phyloP scores from a whole-genome alignment of 2,113 vertebrate species.

The Sinocyclocheilus maitianheensis region DNA sequence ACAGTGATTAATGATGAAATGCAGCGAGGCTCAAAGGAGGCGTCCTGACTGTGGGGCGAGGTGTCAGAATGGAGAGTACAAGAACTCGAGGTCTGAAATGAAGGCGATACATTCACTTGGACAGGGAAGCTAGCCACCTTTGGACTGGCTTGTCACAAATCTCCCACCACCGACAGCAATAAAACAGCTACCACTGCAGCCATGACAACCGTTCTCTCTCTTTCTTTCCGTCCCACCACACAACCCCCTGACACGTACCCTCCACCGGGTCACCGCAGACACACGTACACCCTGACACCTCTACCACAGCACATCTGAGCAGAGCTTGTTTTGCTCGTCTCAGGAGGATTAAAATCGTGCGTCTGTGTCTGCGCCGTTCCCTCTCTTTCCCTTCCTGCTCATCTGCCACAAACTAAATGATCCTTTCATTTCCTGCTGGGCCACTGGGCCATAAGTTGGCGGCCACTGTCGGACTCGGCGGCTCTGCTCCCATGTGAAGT shows the following conservation, averaged over 20 bases:
- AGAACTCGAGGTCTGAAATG: not conserved
- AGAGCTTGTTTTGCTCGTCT: conserved; percentile 31
- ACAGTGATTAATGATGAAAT: conserved; percentile 19
- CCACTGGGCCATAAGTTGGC: conserved; percentile 82
- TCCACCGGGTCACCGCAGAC: not conserved
- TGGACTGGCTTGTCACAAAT: conserved; percentile 32
- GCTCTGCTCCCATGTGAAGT: conserved; percentile 78
- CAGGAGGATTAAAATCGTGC: conserved; percentile 32
- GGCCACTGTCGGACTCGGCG: conserved; percentile 61
- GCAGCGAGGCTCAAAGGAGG: not conserved
- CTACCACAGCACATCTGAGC: conserved; percentile 14
- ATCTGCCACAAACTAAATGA: conserved; percentile 83
- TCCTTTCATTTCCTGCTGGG: conserved; percentile 94
- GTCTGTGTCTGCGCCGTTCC: conserved; percentile 18
- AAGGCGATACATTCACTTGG: conserved; percentile 34
- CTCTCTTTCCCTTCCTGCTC: conserved; percentile 44
- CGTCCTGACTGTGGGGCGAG: not conserved
- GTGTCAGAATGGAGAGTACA: conserved; percentile 19
- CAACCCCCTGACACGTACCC: not conserved
- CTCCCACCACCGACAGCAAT: conserved; percentile 16
- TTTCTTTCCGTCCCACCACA: not conserved
- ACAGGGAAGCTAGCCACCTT: conserved; percentile 33
- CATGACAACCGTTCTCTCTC: conserved; percentile 4
- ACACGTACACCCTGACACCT: conserved; percentile 18
- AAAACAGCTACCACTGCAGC: conserved; percentile 2